Evolutionary conservation across 2,888 invertebrate species (phyloP), one percentile per base, ranked within the genome.

Genomic region (Apocheima hispidaria): DNA sequence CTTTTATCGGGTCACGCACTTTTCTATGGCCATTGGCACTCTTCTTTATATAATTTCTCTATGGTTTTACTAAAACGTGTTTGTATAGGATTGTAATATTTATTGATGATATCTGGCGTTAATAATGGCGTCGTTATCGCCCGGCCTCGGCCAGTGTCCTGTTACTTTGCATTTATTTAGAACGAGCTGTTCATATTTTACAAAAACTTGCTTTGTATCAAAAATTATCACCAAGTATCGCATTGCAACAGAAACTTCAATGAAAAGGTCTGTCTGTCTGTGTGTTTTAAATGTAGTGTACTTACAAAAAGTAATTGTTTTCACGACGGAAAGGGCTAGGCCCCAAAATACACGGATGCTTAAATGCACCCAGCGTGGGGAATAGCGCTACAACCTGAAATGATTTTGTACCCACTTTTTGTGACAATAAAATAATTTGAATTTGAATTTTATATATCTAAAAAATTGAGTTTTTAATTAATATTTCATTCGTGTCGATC

Each of bases 71-170:
- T 61, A 55, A 66, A 80, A 77, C 79, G 71, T 85, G 85, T 87
- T 88, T 88, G 80, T 81, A 80, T 79, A 84, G 82, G 85, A 78
- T 75, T 72, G 76, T 76, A 73, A 77, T 82, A 81, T 83, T 80
- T 82, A 82, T 86, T 74, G 83, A 78, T 83, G 77, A 84, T 83
- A 73, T 80, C 60, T 59, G 14, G 51, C 73, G 73, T 75, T 76
- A 74, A 78, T 84, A 81, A 78, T 71, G 69, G 73, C 69, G 63
- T 59, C 67, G 66, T 71, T 66, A 66, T 69, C 63, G 69, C 66
- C 21, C 50, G 54, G 69, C 66, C 53, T 65, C 65, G 60, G 60
- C 74, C 74, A 68, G 77, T 70, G 68, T 68, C 71, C 72, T 72
- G 75, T 72, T 56, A 62, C 41, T 75, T 74, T 70, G 72, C 70